Evolutionary conservation across 2,888 invertebrate genomes (phyloP), one percentile per base, ranked within the genome.

Genomic region (Drosophila acutilabella): DNA sequence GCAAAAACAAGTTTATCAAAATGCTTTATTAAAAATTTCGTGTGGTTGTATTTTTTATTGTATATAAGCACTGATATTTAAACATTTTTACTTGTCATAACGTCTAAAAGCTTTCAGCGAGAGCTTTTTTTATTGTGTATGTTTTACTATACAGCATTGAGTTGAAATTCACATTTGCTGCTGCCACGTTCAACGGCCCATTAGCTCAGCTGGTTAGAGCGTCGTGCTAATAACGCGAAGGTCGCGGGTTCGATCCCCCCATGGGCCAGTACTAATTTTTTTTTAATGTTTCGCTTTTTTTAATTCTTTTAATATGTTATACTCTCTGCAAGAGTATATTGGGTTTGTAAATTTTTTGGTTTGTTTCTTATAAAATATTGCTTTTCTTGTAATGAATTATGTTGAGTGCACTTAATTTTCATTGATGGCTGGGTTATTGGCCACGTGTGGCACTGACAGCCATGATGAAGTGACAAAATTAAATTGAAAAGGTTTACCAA

Each of bases 201-300:
- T 92, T 92, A 92, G 92, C 92, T 92, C 92, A 92, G 92, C 86
- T 92, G 92, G 92, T 92, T 92, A 92, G 92, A 92, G 92, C 92
- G 92, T 92, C 92, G 92, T 92, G 91, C 92, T 92, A 92, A 91
- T 92, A 92, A 92, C 92, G 91, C 91, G 92, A 92, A 92, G 92
- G 92, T 90, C 91, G 91, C 89, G 91, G 91, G 92, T 92, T 92
- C 92, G 92, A 92, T 91, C 92, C 92, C 91, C 92, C 79, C 92
- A 91, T 92, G 91, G 91, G 91, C 92, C 91, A 92, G 18, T 14
- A 11, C 0, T 13, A 1, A 26, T 18, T 50, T 52, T 48, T 77
- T 61, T 56, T 64, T 70, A 48, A 52, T 44, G 64, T 51, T 38
- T 57, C 61, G 38, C 16, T 16, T 56, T 62, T 26, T 48, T 38